These are phyloP conservation scores for Pelosia muscerda DNA, from an alignment of 2,888 invertebrate genomes.

Conservation along the genomic window DNA sequence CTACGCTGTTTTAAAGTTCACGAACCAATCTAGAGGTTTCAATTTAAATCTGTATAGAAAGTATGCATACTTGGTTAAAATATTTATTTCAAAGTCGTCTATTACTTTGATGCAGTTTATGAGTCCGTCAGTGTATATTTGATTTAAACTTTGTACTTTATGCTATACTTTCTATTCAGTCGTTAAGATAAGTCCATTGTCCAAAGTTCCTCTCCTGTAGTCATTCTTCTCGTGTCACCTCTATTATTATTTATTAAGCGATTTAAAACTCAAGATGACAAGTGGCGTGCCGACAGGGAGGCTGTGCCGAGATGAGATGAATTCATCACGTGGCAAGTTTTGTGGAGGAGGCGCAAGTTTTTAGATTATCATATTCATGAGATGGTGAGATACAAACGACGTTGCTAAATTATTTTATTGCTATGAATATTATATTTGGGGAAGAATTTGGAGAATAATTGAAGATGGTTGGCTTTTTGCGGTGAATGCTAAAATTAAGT, in stretches of 20 bases:
- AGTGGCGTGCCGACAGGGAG: background rate
- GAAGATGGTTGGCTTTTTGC: background rate
- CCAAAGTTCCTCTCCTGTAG: background rate
- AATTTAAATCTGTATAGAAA: too few relatives aligned
- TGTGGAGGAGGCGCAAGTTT: background rate
- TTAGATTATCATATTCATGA: background rate
- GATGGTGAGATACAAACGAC: background rate
- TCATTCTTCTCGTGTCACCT: background rate
- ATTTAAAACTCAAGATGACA: constrained; percentile 2
- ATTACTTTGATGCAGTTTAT: too few relatives aligned
- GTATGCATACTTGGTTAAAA: too few relatives aligned
- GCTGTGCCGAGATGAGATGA: background rate
- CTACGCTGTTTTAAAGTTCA: too few relatives aligned
- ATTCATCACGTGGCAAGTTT: background rate
- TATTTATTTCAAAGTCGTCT: too few relatives aligned
- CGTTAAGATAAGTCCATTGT: background rate
- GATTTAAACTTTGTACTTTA: too few relatives aligned
- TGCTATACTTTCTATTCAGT: background rate
- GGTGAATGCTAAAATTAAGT: too few relatives aligned
- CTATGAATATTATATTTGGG: constrained; percentile 1
- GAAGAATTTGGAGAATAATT: background rate
- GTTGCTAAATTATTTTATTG: background rate
- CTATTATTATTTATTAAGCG: background rate
- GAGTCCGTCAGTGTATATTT: too few relatives aligned
- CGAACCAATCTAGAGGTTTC: too few relatives aligned